These are phyloP conservation scores for Eulemur mongoz DNA, from an alignment of 2,797 vertebrate species.

Conservation along the genomic window DNA sequence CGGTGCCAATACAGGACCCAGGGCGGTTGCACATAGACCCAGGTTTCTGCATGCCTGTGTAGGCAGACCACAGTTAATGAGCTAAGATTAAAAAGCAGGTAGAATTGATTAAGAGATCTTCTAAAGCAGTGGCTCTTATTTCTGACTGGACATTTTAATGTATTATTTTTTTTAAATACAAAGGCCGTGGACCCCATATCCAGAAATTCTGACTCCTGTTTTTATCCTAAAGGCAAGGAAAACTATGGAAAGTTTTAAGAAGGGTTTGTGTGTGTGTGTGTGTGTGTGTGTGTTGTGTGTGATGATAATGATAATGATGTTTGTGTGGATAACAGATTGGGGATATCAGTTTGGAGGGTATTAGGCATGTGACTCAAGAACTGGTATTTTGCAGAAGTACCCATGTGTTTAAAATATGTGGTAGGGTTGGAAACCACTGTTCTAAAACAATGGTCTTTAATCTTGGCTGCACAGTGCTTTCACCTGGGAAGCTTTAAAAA, in stretches of 20 bases:
- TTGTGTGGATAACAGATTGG: not conserved
- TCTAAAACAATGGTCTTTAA: conserved; percentile 39
- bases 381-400: conserved; percentile 41
- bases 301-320: not conserved
- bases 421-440: not conserved
- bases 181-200: not conserved
- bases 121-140: not conserved
- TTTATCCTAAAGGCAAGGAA: conserved; percentile 31
- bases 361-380: not conserved
- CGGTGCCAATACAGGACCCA: not conserved
- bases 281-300: not conserved
- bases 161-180: not conserved
- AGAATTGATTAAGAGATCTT: not conserved
- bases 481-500: conserved; percentile 5
- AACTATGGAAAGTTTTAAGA: conserved; percentile 20
- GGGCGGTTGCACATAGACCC: not conserved
- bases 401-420: conserved; percentile 45
- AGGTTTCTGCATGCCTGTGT: not conserved
- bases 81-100: not conserved
- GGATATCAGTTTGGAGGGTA: not conserved
- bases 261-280: not conserved
- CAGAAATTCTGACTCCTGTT: conserved; percentile 29
- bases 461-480: not conserved
- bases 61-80: not conserved
- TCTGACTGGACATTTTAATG: not conserved